Evolutionary conservation across 1,140 invertebrate genomes (phyloP), one percentile per base, ranked within the genome.

Genomic region (Heterodera schachtii): DNA sequence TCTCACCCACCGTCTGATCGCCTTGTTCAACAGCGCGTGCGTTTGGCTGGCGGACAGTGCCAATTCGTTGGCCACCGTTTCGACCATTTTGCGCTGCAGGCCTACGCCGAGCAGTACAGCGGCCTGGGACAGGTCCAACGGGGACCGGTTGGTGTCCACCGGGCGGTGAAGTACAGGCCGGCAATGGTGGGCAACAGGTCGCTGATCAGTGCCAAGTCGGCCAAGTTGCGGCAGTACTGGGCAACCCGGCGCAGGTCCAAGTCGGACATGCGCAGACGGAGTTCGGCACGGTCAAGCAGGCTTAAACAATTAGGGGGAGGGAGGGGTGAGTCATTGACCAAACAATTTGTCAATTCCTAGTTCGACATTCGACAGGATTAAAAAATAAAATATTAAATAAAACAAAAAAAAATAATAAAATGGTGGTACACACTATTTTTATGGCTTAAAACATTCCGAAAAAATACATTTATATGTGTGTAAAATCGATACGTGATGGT

Each of bases 171-270:
- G 86, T 94, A 95, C 13, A 98, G 90, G 79, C 92, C 91, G 0
- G 94, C 93, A 31, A 98, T 89, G 0, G 93, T 92, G 0, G 94
- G 93, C 41, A 98, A 90, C n/a, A 98, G 91, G 91, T 98, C 96
- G 83, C 94, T 93, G 21, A 99, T 94, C 4, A 98, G 92, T 86
- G 97, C 94, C 91, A 97, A 95, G 91, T 99, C 97, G 3, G 94
- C 94, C 92, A 98, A 93, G 90, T 98, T 98, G 75, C 94, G 93
- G 41, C 94, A 93, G 90, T 98, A 99, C 83, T 94, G 92, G 90
- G 98, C 95, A 66, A 99, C 90, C 21, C 96, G 92, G 89, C 94
- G 93, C 52, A 98, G 87, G 90, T 98, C 96, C 86, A 96, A 95
- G 0, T 93, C 93, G 1, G 94, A 93, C 43, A 98, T 92, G 84